These are phyloP conservation scores for Pheosia gnoma DNA, from an alignment of 2,888 invertebrate species.

Conservation along the genomic window DNA sequence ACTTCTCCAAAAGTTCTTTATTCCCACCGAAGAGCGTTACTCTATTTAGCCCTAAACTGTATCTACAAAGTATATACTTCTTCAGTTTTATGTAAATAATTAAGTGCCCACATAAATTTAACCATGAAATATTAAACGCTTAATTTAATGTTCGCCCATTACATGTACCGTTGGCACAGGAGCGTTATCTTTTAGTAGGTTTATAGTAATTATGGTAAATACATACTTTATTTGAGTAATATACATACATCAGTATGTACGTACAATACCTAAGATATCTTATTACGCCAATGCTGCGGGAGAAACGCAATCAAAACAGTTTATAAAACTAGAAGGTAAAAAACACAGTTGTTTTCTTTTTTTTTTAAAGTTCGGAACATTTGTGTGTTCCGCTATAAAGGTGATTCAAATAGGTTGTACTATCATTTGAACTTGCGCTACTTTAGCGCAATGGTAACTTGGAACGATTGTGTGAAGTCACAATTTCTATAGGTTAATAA, in stretches of 20 bases:
- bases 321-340: no score
- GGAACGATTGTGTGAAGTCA: no score
- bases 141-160: conserved; percentile 15
- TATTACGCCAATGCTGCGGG: neutral
- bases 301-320: no score
- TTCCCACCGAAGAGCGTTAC: no score
- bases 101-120: neutral
- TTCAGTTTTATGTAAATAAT: neutral
- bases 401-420: no score
- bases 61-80: neutral
- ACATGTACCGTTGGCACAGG: conserved; percentile 15
- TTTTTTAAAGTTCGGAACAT: no score
- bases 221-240: neutral
- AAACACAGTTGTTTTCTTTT: no score
- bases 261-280: neutral
- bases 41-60: conserved; percentile 12
- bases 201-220: conserved; percentile 3
- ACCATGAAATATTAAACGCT: conserved; percentile 3
- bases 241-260: neutral
- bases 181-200: neutral
- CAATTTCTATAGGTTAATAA: no score
- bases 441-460: no score
- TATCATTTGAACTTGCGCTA: no score
- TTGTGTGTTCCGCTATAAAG: no score
- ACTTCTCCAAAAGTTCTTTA: no score